These are phyloP conservation scores for Corbicula japonica DNA, from an alignment of 2,888 invertebrate genomes.

Conservation along the genomic window DNA sequence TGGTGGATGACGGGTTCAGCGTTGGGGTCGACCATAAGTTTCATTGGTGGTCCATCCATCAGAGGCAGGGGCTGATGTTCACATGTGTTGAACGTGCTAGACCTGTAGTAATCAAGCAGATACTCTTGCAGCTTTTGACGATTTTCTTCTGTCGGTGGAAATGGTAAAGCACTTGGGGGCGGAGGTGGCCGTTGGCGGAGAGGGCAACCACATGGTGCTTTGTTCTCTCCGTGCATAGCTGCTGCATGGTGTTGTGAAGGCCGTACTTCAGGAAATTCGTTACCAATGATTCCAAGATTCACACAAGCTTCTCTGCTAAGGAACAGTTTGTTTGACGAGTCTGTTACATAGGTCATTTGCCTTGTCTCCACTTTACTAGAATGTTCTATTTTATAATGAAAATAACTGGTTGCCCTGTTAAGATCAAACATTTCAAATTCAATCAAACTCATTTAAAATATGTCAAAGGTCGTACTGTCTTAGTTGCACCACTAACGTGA, in stretches of 20 bases:
- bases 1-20: constrained; percentile 50
- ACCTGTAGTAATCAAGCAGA: constrained; percentile 63
- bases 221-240: not conserved
- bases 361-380: constrained; percentile 59
- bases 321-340: constrained; percentile 66
- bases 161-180: constrained; percentile 52
- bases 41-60: constrained; percentile 39
- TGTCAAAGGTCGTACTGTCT: no score
- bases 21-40: constrained; percentile 50
- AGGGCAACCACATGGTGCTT: constrained; percentile 40
- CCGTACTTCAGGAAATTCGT: constrained; percentile 55
- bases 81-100: constrained; percentile 73
- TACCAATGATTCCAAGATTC: constrained; percentile 61
- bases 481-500: no score
- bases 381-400: no score
- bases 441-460: no score
- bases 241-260: not conserved
- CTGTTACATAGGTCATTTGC: constrained; percentile 69
- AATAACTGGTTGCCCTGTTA: no score
- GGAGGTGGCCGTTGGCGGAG: constrained; percentile 36
- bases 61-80: constrained; percentile 67
- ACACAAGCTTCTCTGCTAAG: constrained; percentile 69
- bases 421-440: no score
- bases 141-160: constrained; percentile 62
- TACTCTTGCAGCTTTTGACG: constrained; percentile 44